Conservation (phyloP, 2,888 invertebrate species). For the Caenorhabditis panamensis region DNA sequence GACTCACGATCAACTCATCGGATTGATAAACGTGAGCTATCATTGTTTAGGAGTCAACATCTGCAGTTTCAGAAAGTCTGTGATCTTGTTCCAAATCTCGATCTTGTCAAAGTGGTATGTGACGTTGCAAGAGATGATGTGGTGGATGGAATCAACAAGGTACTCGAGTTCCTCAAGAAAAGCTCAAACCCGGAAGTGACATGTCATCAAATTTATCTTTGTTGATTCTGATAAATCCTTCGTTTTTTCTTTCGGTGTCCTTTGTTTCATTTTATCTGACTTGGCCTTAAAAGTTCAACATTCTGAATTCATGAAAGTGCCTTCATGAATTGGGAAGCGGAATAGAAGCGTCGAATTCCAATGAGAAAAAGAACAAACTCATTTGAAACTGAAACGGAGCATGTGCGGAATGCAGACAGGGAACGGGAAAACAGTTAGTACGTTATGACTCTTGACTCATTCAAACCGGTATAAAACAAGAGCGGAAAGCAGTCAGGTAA, state of each 20-base stretch:
- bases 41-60: no score
- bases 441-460: not conserved
- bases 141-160: constrained; percentile 41
- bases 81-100: constrained; percentile 5
- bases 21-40: constrained; percentile 27
- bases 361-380: not conserved
- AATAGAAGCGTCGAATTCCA: not conserved
- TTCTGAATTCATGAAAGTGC: constrained; percentile 17
- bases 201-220: constrained; percentile 30
- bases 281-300: not conserved
- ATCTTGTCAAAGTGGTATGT: constrained; percentile 21
- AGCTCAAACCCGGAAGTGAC: constrained; percentile 20
- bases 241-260: no score
- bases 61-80: constrained; percentile 34
- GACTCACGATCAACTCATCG: constrained; percentile 20
- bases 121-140: constrained; percentile 44
- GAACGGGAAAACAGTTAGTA: no score
- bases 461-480: not conserved
- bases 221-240: constrained; percentile 18
- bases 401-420: no score
- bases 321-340: constrained; percentile 21
- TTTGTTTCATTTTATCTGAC: not conserved
- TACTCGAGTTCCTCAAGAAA: constrained; percentile 26
- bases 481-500: not conserved
- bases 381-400: not conserved